Evolutionary conservation across 2,888 invertebrate genomes (phyloP).

Genomic region (Cataglyphis albicans): DNA sequence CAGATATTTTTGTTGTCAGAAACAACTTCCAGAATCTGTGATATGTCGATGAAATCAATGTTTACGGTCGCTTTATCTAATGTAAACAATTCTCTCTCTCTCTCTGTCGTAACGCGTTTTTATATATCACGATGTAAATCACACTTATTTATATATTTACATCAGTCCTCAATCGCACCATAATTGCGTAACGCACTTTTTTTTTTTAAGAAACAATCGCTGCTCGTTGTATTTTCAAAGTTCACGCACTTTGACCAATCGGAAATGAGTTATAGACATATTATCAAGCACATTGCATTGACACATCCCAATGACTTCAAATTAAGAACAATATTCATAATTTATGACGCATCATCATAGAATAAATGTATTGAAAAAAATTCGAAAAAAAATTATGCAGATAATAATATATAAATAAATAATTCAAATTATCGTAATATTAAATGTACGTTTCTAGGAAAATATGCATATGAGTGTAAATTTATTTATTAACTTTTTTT

Average conservation of each 20-base stretch:
- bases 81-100: slow-evolving; percentile 8
- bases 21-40: background rate
- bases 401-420: background rate
- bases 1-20: background rate
- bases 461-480: background rate
- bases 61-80: slow-evolving; percentile 9
- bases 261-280: background rate
- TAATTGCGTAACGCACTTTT: slow-evolving; percentile 27
- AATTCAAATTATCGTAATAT: background rate
- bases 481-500: background rate
- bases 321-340: slow-evolving; percentile 14
- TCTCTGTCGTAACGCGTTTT: slow-evolving; percentile 34
- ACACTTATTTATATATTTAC: slow-evolving; percentile 23
- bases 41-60: slow-evolving; percentile 7
- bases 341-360: background rate
- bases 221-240: slow-evolving; percentile 31
- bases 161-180: slow-evolving; percentile 4
- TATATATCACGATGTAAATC: slow-evolving; percentile 1
- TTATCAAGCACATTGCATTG: background rate
- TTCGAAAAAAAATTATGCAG: background rate
- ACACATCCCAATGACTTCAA: background rate
- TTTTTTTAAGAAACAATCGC: background rate
- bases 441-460: background rate
- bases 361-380: background rate
- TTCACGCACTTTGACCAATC: slow-evolving; percentile 40